Evolutionary conservation across 92 coral and sea anemone genomes (phyloP), one percentile per base, ranked within the genome.

Genomic region (Paramuricea clavata): DNA sequence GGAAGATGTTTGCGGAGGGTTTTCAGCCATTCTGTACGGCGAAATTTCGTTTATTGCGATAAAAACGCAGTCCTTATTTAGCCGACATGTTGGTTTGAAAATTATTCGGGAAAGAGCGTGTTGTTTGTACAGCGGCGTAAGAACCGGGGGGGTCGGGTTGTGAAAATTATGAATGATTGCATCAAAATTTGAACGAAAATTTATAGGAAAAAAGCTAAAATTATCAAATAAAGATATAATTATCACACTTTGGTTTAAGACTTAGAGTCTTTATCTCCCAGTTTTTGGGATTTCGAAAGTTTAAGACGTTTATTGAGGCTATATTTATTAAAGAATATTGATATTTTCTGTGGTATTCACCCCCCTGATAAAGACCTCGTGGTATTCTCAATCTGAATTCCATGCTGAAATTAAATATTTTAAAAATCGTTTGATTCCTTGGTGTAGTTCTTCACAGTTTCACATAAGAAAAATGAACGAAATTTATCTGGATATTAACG

Each of bases 1-100:
- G 8, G 7, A 36, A 3, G 57, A 22, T 7, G 74, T 11, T 36
- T 41, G 52, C 34, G 84, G 11, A 34, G 31, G 3, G 47, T 42
- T 49, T 57, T 57, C 21, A 23, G 52, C 84, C 84, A 79, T 79
- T 32, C 1, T 74, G 21, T 54, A 19, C 30, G 9, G 13, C 36
- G 16, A 39, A 72, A n/a, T 72, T n/a, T 72, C 26, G 50, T 12
- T 39, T 28, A 39, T 28, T 16, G 39, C 41, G n/a, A 1, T 2
- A 65, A 65, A 28, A 17, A 54, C 5, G 23, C 0, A 23, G 27
- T 12, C 21, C 39, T 31, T 33, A 16, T 21, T 30, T 16, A 19
- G 35, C 72, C 39, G 39, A 30, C 72, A 65, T 65, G 39, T 65
- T 65, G 72, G 41, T 31, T 65, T 16, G 62, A 54, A 54, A 54